Base-by-base conservation (phyloP, 2,113 vertebrate genomes). In the Tachycineta bicolor region DNA sequence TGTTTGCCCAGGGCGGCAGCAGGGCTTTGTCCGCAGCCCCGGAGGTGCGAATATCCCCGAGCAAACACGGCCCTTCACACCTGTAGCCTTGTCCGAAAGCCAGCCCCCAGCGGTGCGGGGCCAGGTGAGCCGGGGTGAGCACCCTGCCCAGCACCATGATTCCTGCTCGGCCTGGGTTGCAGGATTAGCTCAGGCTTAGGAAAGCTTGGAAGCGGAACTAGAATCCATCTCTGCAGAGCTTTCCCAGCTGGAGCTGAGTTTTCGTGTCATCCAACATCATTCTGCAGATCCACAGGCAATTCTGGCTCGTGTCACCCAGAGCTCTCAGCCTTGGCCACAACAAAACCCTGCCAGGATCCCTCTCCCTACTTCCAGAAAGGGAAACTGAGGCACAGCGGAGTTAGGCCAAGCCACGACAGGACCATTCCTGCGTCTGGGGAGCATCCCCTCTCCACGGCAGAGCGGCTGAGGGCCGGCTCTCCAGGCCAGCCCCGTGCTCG, bases 11-110 rank as follows among this genome's bases (percentile, higher is more conserved):
- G 64, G 76, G 67, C 89, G 43, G 90, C 88, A 67, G 65, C 39
- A 41, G 52, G 43, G 56, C 90, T 94, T 39, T 97, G 94, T 93
- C 78, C 93, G 8, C 78, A 74, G 76, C 74, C 56, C 59, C 4
- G 1, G 44, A 75, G 78, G 94, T 93, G 92, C 0, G 11, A 92
- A 71, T 73, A 67, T 78, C 11, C 1, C 76, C n/a, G 62, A 91
- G 90, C 89, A 97, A 95, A 97, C 89, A 94, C 22, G 4, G 83
- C 75, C 84, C 84, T 82, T 96, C 75, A 77, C 96, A 97, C 95
- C 96, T 96, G 97, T 3, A 0, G 15, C 58, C 6, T 1, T 50
- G 55, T 41, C 3, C 12, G 44, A 75, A 94, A 94, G 37, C 16
- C 82, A 63, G 68, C 25, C 75, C 3, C 0, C 60, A 58, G 29